phyloP scores from a whole-genome alignment of 53 echinoderm and acorn worm species.

The Paracentrotus lividus region DNA sequence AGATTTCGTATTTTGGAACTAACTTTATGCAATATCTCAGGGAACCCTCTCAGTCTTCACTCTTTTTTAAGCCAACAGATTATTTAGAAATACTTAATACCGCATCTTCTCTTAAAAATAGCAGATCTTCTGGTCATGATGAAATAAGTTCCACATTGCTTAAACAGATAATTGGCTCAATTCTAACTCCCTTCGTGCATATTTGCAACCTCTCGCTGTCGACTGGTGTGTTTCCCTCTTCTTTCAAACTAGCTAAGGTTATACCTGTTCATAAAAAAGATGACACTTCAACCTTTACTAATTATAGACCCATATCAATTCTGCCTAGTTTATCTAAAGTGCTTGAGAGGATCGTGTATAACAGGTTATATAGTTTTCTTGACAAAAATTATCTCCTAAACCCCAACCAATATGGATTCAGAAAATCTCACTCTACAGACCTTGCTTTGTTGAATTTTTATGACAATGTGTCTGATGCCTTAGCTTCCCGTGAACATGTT shows the following conservation, averaged over 20 bases:
- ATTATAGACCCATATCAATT: too few species aligned
- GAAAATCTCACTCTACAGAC: neutral
- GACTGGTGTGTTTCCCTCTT: neutral
- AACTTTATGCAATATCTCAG: neutral
- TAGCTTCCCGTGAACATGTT: neutral
- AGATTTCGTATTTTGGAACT: too few species aligned
- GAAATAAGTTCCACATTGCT: neutral
- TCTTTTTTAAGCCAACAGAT: neutral
- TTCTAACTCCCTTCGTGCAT: neutral
- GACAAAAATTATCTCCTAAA: neutral
- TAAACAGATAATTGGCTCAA: neutral
- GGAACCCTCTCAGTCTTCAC: neutral
- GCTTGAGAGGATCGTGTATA: too few species aligned
- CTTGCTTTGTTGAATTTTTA: slow-evolving; percentile 21
- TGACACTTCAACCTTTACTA: neutral
- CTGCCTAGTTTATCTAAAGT: too few species aligned
- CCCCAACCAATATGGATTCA: slow-evolving; percentile 17
- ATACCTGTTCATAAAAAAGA: neutral
- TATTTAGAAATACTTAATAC: neutral
- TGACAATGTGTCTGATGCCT: neutral
- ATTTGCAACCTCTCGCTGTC: neutral
- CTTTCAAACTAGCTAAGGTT: neutral
- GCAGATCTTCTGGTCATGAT: slow-evolving; percentile 13
- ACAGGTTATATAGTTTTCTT: neutral
- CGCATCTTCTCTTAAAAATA: neutral